Conservation (phyloP, 1,140 invertebrate species). For the Drosophila arizonae region DNA sequence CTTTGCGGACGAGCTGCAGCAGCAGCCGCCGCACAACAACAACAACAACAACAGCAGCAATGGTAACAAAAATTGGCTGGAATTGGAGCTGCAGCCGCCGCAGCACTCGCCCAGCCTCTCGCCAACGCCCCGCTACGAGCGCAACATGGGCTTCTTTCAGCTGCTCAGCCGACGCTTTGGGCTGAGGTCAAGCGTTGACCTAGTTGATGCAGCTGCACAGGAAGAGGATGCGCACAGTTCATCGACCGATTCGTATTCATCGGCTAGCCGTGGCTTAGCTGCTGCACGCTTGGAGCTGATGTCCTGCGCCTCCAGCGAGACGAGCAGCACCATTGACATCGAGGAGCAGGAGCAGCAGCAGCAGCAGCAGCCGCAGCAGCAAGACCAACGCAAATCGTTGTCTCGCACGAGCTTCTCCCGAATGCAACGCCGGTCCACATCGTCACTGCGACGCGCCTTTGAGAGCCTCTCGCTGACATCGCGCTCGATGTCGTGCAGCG, state of each 20-base stretch:
- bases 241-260: conserved; percentile 85
- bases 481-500: conserved; percentile 86
- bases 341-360: conserved; percentile 57
- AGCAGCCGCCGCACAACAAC: conserved; percentile 25
- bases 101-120: conserved; percentile 65
- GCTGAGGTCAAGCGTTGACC: conserved; percentile 83
- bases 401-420: conserved; percentile 83
- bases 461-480: conserved; percentile 86
- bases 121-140: conserved; percentile 84
- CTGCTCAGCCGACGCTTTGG: conserved; percentile 85
- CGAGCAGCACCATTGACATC: conserved; percentile 84
- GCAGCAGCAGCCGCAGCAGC: conserved; percentile 23
- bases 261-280: conserved; percentile 64
- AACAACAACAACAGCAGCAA: conserved; percentile 30
- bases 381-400: conserved; percentile 56
- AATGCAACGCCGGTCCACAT: conserved; percentile 86
- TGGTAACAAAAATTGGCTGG: conserved; percentile 39
- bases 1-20: conserved; percentile 68
- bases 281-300: conserved; percentile 80
- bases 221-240: conserved; percentile 85
- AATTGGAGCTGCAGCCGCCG: conserved; percentile 34
- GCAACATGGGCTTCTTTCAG: conserved; percentile 85
- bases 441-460: conserved; percentile 88
- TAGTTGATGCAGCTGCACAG: conserved; percentile 67
- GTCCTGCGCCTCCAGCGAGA: conserved; percentile 85